Base-by-base conservation (phyloP, 2,797 vertebrate genomes). In the Rhyacichthys aspro region DNA sequence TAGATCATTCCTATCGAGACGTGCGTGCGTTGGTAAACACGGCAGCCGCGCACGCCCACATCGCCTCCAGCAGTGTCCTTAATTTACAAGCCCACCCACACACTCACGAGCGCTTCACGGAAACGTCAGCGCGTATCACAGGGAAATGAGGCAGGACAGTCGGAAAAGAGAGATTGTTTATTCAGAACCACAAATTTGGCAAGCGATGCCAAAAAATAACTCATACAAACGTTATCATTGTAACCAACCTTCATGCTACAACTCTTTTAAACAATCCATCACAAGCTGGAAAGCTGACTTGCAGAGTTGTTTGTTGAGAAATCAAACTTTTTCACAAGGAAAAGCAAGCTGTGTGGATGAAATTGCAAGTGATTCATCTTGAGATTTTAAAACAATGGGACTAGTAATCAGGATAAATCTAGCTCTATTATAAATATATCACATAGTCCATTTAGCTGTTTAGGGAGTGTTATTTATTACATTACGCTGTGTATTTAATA, bases 41-140 rank as follows among this genome's bases (percentile, higher is more conserved):
- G 0, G n/a, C 42, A 54, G 48, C 44, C 45, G 14, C 55, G 11
- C 47, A 53, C 68, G 58, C 38, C 32, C 56, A 50, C 43, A 23
- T 62, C 3, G 74, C 86, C 83, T 83, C 64, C 43, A 81, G 88
- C 70, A 7, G 52, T 86, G 82, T 82, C 79, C 86, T 87, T 84
- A 83, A 87, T 88, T 84, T 78, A 63, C 65, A 78, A 75, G 60
- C 82, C 56, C 70, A 65, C 76, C 74, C 82, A 70, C 54, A 59
- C 23, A 55, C 45, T 53, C 69, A 59, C 43, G 57, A 37, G 63
- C 59, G 67, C 34, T 60, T 52, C 44, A 76, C 33, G 34, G 55
- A 77, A 74, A 81, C 55, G 65, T 84, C 72, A 80, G 70, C 8
- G 17, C 65, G 50, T 74, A 84, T 88, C 69, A 83, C 58, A 67